phyloP scores from a whole-genome alignment of 2,888 invertebrate species.

The Chloroclystis v-ata region DNA sequence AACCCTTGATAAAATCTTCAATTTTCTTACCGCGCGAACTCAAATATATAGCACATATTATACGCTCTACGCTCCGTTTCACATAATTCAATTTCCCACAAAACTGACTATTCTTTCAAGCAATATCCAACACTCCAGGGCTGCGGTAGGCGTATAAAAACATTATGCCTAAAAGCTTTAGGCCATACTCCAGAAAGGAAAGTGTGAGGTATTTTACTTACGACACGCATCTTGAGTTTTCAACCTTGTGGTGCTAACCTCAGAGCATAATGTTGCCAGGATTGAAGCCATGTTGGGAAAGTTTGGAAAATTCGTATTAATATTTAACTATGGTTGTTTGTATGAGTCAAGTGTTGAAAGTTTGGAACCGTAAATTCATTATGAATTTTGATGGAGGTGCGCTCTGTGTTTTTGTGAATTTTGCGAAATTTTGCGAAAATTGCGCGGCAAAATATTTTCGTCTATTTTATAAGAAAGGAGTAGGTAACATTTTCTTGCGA shows the following conservation, averaged over 20 bases:
- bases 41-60: not conserved
- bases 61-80: conserved; percentile 5
- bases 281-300: conserved; percentile 7
- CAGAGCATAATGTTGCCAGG: conserved; percentile 1
- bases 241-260: not conserved
- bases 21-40: not conserved
- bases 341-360: conserved; percentile 10
- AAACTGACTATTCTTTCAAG: conserved; percentile 15
- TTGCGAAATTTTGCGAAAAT: not conserved
- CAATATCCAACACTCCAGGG: conserved; percentile 22
- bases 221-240: not conserved
- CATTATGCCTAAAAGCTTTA: conserved; percentile 31
- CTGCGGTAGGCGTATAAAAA: conserved; percentile 26
- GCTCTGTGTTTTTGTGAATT: not conserved
- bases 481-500: too few species aligned
- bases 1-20: not conserved
- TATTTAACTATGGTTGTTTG: conserved; percentile 22
- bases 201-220: not conserved
- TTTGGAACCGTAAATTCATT: conserved; percentile 1
- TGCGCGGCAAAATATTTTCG: not conserved
- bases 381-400: not conserved
- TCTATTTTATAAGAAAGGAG: not conserved
- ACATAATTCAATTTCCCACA: conserved; percentile 23
- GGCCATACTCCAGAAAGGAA: conserved; percentile 20
- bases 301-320: conserved; percentile 19